Evolutionary conservation across 2,113 vertebrate species (phyloP), one percentile per base, ranked within the genome.

Genomic region (Halcyon senegalensis): DNA sequence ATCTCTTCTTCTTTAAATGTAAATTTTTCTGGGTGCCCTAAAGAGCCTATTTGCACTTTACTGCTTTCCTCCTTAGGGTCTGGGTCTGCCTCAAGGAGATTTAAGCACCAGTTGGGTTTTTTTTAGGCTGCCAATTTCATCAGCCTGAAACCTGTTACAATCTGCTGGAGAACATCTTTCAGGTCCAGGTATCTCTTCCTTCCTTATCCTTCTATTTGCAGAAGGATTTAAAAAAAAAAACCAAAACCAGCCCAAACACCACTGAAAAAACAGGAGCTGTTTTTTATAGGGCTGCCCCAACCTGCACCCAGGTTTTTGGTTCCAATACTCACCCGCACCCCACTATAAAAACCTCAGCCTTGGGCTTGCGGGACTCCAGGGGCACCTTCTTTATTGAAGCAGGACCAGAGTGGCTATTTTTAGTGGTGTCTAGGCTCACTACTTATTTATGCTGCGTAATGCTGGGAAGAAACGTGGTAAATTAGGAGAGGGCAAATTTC

Each of bases 1-100:
- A 89, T 97, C 77, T 83, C 50, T 50, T 84, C 82, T 96, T 90
- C 94, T 96, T 93, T 74, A 90, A 74, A 94, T 90, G 90, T 93
- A 92, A 70, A 48, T 86, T 92, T 82, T 89, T 60, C 83, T 95
- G 68, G 80, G 67, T 90, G 85, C 90, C 85, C 87, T 92, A 51
- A 94, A 97, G 88, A 94, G 64, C 90, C 88, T 87, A 74, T 95
- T 96, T 94, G 63, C 72, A 23, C 82, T 93, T 90, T 87, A 87
- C 76, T 89, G 74, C 72, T 84, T 92, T 96, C 80, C 79, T 95
- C 48, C 56, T 94, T 67, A 64, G 72, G 66, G 63, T 83, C 88
- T 95, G 64, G 85, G 93, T 89, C 92, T 90, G 69, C 83, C 80
- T 87, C 30, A 63, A 84, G 95, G 86, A 90, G 64, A 82, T 95